Base-by-base conservation (phyloP, 2,888 invertebrate species). In the Apoderus coryli region DNA sequence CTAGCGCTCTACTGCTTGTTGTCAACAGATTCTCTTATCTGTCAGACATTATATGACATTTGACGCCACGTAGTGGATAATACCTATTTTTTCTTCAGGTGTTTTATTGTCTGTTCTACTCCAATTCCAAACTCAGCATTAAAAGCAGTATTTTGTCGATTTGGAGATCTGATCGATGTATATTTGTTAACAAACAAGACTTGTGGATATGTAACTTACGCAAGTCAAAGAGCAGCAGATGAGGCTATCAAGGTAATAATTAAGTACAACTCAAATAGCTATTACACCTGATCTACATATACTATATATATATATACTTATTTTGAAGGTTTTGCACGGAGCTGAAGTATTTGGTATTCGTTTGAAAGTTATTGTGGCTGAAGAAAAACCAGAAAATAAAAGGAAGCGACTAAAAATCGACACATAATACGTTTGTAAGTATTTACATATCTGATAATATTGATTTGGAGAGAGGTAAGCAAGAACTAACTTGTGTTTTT, bases 191-290 rank as follows among this genome's bases (percentile, higher is more conserved):
- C 77, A 27, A 82, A 88, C 51, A 82, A 85, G 52, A 90, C 86
- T 48, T 89, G 85, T 57, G 92, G 92, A 1, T 92, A 88, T 59
- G 90, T 85, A 4, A 84, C 86, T 48, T 92, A 80, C 59, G 77
- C 85, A 3, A 67, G 64, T 27, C 66, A 64, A 30, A 69, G 74
- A 22, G 75, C 81, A 37, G 90, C 90, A 1, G 69, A 75, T 42
- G 65, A 69, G 44, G 85, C 86, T 2, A 79, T 82, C 26, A 64
- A 63, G 57, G 74, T 73, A 57, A 44, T 46, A 24, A 11, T 4
- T 10, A 11, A 22, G 12, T 10, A 5, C n/a, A 28, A 27, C n/a
- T n/a, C n/a, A n/a, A n/a, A n/a, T n/a, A n/a, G n/a, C n/a, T n/a
- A n/a, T n/a, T n/a, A n/a, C n/a, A n/a, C n/a, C n/a, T n/a, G n/a